These are phyloP conservation scores for Helicoverpa armigera DNA, from an alignment of 1,140 invertebrate species.

Conservation along the genomic window DNA sequence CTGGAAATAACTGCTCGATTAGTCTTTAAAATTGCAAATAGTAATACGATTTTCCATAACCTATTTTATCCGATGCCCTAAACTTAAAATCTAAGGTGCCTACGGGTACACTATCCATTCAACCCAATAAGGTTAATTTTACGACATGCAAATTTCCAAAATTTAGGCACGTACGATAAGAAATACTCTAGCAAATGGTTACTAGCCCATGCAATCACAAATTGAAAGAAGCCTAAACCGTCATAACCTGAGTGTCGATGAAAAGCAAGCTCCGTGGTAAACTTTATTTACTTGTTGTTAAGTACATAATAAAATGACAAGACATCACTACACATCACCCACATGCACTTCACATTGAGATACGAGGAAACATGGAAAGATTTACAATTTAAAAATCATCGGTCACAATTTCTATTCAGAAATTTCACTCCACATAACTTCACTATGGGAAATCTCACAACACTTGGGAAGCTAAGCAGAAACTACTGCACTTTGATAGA, in stretches of 20 bases:
- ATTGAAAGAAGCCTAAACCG: slow-evolving; percentile 10
- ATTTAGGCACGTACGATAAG: slow-evolving; percentile 26
- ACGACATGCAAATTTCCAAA: slow-evolving; percentile 28
- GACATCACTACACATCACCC: slow-evolving; percentile 40
- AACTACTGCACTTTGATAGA: slow-evolving; percentile 15
- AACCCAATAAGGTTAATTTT: slow-evolving; percentile 15
- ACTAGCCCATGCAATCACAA: slow-evolving; percentile 35
- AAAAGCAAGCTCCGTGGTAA: slow-evolving; percentile 31
- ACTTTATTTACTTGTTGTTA: slow-evolving; percentile 25
- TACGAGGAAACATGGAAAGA: slow-evolving; percentile 8
- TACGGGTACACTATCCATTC: too few relatives aligned
- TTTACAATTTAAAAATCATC: slow-evolving; percentile 12
- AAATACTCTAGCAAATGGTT: slow-evolving; percentile 18
- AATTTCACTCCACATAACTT: slow-evolving; percentile 10
- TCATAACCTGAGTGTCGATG: background rate
- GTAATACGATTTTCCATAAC: too few relatives aligned
- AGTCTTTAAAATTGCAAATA: too few relatives aligned
- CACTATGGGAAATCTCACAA: slow-evolving; percentile 25
- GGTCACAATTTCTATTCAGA: slow-evolving; percentile 5
- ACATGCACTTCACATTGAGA: slow-evolving; percentile 41
- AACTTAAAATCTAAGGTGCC: too few relatives aligned
- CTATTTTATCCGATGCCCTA: too few relatives aligned
- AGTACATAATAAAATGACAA: slow-evolving; percentile 16
- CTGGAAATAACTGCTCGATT: too few relatives aligned
- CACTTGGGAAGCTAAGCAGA: slow-evolving; percentile 31